Percentiles rank a stretch among this genome's conserved stretches.
Evolutionary conservation across 1,140 invertebrate species (phyloP).

Genomic region (Zophobas atratus): DNA sequence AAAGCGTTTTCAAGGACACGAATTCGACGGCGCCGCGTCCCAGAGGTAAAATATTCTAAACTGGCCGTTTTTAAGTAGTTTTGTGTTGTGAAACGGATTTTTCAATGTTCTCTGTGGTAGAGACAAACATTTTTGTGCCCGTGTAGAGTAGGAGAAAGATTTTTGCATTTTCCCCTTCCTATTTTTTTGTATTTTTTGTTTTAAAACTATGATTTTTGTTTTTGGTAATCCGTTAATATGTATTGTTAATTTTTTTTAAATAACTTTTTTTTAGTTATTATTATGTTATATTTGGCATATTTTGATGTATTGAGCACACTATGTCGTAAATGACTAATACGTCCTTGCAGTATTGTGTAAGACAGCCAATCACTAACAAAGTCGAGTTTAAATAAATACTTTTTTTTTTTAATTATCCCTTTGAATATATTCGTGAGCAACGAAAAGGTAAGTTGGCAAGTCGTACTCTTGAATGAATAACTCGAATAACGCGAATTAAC

Average conservation of each 20-base stretch:
- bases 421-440: background rate
- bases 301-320: conserved; percentile 48
- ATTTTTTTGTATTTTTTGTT: conserved; percentile 49
- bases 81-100: conserved; percentile 53
- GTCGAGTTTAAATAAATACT: conserved; percentile 11
- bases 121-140: conserved; percentile 44
- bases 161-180: conserved; percentile 25
- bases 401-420: conserved; percentile 6
- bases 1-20: conserved; percentile 70
- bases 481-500: background rate
- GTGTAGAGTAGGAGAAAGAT: conserved; percentile 28
- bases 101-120: conserved; percentile 37
- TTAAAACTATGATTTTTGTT: conserved; percentile 34
- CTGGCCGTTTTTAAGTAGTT: conserved; percentile 41
- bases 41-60: conserved; percentile 68
- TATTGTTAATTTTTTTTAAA: conserved; percentile 48
- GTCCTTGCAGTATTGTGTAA: conserved; percentile 44
- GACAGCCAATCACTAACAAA: conserved; percentile 25
- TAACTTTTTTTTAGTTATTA: conserved; percentile 49
- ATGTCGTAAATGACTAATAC: conserved; percentile 33
- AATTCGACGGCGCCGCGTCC: conserved; percentile 71
- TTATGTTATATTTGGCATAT: conserved; percentile 50
- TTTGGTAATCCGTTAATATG: conserved; percentile 36
- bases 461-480: conserved; percentile 5
- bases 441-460: conserved; percentile 15